Base-by-base conservation (phyloP, 2,113 vertebrate species). In the Thermophis baileyi region DNA sequence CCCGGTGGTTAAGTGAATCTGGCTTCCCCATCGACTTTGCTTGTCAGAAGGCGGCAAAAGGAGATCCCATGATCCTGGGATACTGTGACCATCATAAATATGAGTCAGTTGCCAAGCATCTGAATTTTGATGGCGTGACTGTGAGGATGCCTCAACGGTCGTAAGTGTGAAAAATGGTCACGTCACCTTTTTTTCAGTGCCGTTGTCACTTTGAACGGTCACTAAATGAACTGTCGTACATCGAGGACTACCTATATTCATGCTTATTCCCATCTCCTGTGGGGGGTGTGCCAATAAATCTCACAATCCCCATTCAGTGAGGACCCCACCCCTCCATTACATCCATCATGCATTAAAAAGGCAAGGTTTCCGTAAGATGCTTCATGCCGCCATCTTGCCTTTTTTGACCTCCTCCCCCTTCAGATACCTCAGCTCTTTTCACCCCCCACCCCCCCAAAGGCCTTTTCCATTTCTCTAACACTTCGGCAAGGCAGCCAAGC, bases 101-200 rank as follows among this genome's bases (percentile, higher is more conserved):
- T 0, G 1, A 60, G 57, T 27, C 57, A 60, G 25, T 27, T 27
- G 57, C 57, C 57, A 11, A 11, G 25, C 24, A 9, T 27, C 57
- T 60, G 57, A 27, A 60, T 27, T 60, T 60, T 60, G 24, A 60
- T 60, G 9, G 3, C 0, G 9, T 60, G 25, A 27, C 57, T 9
- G 3, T 27, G 55, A 3, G 3, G 55, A 27, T 57, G 55, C 3
- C 0, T 2, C 24, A 57, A 57, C 0, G 2, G 7, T 57, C 24
- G 0, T 57, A 57, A 57, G 24, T 3, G 55, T 27, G 55, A 57
- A 57, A 10, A 27, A 57, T 10, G 55, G 55, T 10, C 55, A 57
- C 55, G 24, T 10, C 24, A 57, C 55, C 55, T 10, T 57, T 57
- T 54, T 57, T 27, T 27, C 55, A 57, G 8, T 57, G 24, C 24